These are phyloP conservation scores for Timema podura DNA, from an alignment of 2,888 invertebrate species.

Conservation along the genomic window DNA sequence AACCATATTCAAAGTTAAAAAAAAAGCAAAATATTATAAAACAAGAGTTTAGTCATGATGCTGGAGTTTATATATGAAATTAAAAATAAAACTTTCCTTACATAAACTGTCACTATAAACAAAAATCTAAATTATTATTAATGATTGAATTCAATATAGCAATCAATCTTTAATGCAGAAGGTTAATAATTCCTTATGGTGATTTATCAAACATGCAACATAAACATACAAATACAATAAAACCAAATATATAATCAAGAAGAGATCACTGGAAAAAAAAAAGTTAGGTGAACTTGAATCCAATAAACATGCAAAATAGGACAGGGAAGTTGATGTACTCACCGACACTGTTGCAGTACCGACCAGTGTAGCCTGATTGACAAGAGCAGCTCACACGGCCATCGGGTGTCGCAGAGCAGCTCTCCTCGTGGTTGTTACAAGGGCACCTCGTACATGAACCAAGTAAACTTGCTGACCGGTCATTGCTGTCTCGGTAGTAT, in stretches of 20 bases:
- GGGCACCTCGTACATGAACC: slow-evolving; percentile 68
- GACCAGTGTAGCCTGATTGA: slow-evolving; percentile 62
- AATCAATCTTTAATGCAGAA: too few species aligned
- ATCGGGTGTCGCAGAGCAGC: slow-evolving; percentile 56
- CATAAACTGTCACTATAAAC: too few species aligned
- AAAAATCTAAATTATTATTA: too few species aligned
- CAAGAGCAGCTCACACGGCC: slow-evolving; percentile 67
- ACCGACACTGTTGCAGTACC: slow-evolving; percentile 60
- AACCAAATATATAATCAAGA: neutral
- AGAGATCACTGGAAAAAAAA: too few species aligned
- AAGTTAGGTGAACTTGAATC: too few species aligned
- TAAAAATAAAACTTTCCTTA: too few species aligned
- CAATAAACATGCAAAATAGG: too few species aligned
- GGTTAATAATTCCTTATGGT: neutral
- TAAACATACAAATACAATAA: neutral
- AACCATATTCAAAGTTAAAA: too few species aligned
- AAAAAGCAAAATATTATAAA: too few species aligned
- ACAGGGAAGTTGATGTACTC: slow-evolving; percentile 36
- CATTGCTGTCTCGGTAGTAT: slow-evolving; percentile 63
- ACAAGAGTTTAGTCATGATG: too few species aligned
- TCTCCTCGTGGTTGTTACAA: slow-evolving; percentile 69
- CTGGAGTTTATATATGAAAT: too few species aligned
- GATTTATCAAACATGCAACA: neutral
- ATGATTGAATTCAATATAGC: too few species aligned
- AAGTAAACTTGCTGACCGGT: slow-evolving; percentile 47